Evolutionary conservation across 2,888 invertebrate genomes (phyloP).

Genomic region (Erebia aethiops): DNA sequence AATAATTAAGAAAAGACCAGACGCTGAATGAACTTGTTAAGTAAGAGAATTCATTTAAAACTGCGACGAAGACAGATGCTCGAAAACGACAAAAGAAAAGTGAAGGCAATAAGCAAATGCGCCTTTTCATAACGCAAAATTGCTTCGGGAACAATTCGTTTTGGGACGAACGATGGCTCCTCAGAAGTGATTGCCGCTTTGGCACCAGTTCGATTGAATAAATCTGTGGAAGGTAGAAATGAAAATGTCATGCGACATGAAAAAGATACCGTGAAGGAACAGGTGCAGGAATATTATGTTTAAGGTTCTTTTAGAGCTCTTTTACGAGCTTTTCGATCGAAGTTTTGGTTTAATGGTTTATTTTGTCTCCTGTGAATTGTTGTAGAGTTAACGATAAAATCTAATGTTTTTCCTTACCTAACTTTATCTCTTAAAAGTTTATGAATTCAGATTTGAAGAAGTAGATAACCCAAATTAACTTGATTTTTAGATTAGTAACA

Average conservation of each 20-base stretch:
- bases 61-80: constrained; percentile 58
- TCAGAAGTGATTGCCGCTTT: constrained; percentile 61
- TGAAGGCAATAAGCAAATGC: constrained; percentile 76
- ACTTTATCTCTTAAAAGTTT: too few species aligned
- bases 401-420: neutral
- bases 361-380: neutral
- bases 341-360: neutral
- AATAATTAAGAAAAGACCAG: constrained; percentile 13
- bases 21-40: constrained; percentile 13
- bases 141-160: constrained; percentile 72
- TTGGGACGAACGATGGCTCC: constrained; percentile 56
- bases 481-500: too few species aligned
- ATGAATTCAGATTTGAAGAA: too few species aligned
- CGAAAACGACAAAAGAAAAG: constrained; percentile 65
- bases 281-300: constrained; percentile 22
- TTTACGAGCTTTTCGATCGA: constrained; percentile 12
- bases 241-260: constrained; percentile 34
- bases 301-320: constrained; percentile 4
- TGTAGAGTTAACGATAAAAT: neutral
- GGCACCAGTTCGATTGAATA: constrained; percentile 48
- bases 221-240: constrained; percentile 46
- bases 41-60: constrained; percentile 32
- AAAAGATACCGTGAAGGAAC: constrained; percentile 28
- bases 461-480: too few species aligned
- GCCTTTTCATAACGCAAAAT: constrained; percentile 76